These are phyloP conservation scores for Cyclophora punctaria DNA, from an alignment of 2,888 invertebrate species.

Conservation along the genomic window DNA sequence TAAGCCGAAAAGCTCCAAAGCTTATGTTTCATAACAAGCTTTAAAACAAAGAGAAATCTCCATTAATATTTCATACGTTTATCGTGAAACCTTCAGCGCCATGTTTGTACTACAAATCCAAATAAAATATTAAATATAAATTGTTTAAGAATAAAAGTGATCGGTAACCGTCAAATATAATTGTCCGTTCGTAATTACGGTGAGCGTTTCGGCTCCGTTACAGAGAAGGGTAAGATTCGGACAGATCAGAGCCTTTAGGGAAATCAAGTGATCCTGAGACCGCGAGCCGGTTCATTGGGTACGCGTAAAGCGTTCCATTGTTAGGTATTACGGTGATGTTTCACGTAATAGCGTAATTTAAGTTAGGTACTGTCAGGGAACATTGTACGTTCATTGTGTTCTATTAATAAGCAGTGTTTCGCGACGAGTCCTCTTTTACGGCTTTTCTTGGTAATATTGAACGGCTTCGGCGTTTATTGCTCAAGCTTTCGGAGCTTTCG, in stretches of 20 bases:
- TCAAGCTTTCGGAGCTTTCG: too few relatives aligned
- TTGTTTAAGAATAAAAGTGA: too few relatives aligned
- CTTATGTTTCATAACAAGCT: too few relatives aligned
- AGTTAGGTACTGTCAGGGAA: constrained; percentile 33
- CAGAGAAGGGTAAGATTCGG: constrained; percentile 23
- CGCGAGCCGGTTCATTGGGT: constrained; percentile 27
- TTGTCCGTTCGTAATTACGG: neutral
- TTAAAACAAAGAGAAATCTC: too few relatives aligned
- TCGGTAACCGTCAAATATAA: neutral
- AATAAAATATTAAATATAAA: too few relatives aligned
- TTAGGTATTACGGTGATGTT: constrained; percentile 42
- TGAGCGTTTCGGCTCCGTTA: neutral
- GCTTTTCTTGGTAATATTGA: too few relatives aligned
- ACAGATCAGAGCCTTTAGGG: constrained; percentile 33
- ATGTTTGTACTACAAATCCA: too few relatives aligned
- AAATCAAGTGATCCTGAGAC: constrained; percentile 41
- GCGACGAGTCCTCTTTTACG: too few relatives aligned
- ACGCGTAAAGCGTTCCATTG: constrained; percentile 38
- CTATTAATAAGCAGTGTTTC: neutral
- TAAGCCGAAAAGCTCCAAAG: too few relatives aligned
- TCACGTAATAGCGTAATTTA: constrained; percentile 42
- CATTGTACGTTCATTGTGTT: neutral
- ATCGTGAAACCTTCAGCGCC: too few relatives aligned
- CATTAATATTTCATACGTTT: too few relatives aligned
- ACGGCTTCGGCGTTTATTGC: too few relatives aligned